Base-by-base conservation (phyloP, 2,888 invertebrate genomes). In the Drosophila gaucha region DNA sequence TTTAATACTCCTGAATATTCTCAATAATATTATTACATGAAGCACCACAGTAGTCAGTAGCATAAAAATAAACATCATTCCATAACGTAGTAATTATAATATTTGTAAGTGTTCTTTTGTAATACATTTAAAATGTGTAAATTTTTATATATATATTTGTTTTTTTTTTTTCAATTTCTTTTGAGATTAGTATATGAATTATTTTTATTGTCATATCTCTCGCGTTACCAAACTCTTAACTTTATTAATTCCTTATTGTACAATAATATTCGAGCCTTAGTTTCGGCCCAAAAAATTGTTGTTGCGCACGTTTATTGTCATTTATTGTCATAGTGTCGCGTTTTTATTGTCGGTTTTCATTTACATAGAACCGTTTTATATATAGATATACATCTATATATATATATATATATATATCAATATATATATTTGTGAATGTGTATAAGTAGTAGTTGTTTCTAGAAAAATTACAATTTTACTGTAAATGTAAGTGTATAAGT, bases 31-130 rank as follows among this genome's bases (percentile, higher is more conserved):
- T 72, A 60, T 83, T 78, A 76, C 67, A 80, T 68, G 87, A 80
- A 82, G 82, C 82, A 82, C 82, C 82, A 86, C 85, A 82, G 69
- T 82, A 85, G 87, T 87, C 67, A 85, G 52, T 80, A 87, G 82
- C 82, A 75, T 87, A 70, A 82, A 87, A 80, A 80, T 49, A 72
- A 80, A 82, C 75, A 54, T 63, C 33, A 28, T 64, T 58, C 46
- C 24, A 60, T 62, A 60, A 26, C 22, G 30, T 31, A 41, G 24
- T 55, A 59, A 46, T 26, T 51, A 44, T 46, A 26, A 30, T n/a
- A 33, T 36, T 43, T 41, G 22, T 65, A 62, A 51, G 39, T 74
- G 52, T 55, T 58, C 58, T 41, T 50, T 58, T 47, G 74, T 77
- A 67, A 57, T 86, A 77, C 80, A 80, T 84, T 80, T 65, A 71